These are phyloP conservation scores for Catharus bicknelli DNA, from an alignment of 2,113 vertebrate genomes.

Conservation along the genomic window DNA sequence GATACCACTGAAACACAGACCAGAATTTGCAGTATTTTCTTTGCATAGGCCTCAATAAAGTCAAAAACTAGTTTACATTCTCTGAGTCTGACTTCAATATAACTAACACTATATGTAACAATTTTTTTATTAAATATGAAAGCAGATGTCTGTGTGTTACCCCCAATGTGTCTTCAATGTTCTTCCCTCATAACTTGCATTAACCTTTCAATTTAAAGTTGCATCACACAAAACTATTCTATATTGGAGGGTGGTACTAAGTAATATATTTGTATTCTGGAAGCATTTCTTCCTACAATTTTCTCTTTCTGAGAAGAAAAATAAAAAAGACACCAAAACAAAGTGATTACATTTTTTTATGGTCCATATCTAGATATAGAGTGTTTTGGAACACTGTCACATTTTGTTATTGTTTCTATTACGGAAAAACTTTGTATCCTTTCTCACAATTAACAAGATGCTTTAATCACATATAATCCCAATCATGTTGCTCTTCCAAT, in stretches of 20 bases:
- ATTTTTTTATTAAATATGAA: neutral
- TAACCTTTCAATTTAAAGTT: neutral
- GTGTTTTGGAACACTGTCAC: neutral
- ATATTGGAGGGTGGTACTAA: neutral
- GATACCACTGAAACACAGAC: neutral
- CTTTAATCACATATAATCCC: conserved; percentile 11
- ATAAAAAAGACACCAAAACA: neutral
- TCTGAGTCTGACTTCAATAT: neutral
- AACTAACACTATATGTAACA: neutral
- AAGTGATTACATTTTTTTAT: neutral
- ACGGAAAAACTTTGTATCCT: neutral
- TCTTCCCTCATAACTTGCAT: neutral
- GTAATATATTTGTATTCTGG: neutral
- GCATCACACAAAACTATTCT: neutral
- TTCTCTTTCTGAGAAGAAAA: neutral
- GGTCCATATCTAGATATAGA: neutral
- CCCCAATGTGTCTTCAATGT: neutral
- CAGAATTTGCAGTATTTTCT: neutral
- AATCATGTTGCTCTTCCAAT: neutral
- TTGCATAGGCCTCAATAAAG: neutral
- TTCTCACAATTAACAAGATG: conserved; percentile 2
- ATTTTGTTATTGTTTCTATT: neutral
- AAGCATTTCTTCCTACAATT: neutral
- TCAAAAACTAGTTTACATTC: neutral
- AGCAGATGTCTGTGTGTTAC: neutral